Percentiles rank a stretch among this genome's conserved stretches.
Evolutionary conservation across 2,797 vertebrate genomes (phyloP).

Genomic region (Borostomias antarcticus): DNA sequence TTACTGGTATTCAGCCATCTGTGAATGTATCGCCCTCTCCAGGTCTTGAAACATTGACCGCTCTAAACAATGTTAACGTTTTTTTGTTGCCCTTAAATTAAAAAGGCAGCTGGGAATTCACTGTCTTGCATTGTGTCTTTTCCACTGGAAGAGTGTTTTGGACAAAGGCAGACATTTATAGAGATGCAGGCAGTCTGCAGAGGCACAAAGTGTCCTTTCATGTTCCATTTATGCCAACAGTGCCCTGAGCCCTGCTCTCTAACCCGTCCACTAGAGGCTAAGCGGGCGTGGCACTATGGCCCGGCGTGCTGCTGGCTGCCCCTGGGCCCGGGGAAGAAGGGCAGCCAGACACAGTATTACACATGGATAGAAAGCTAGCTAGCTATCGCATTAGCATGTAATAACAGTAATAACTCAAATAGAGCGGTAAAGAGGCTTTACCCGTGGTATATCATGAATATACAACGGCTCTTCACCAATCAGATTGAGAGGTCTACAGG

Average conservation of each 20-base stretch:
- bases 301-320: conserved; percentile 5
- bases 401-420: too few relatives aligned
- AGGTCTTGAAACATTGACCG: too few relatives aligned
- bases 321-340: conserved; percentile 9
- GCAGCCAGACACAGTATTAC: too few relatives aligned
- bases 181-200: conserved; percentile 31
- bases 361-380: too few relatives aligned
- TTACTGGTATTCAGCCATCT: not conserved
- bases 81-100: conserved; percentile 11
- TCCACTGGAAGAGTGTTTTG: conserved; percentile 7
- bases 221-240: conserved; percentile 38
- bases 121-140: not conserved
- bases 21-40: not conserved
- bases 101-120: not conserved
- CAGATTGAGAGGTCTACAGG: not conserved
- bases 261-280: conserved; percentile 17
- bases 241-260: conserved; percentile 11
- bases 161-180: conserved; percentile 27
- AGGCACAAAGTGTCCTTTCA: conserved; percentile 48
- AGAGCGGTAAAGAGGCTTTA: too few relatives aligned
- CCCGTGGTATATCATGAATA: too few relatives aligned
- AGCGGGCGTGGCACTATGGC: conserved; percentile 4
- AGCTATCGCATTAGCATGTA: too few relatives aligned
- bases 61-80: not conserved
- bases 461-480: too few relatives aligned